These are phyloP conservation scores for Medauroidea extradentata DNA, from an alignment of 1,140 invertebrate species.

Conservation along the genomic window DNA sequence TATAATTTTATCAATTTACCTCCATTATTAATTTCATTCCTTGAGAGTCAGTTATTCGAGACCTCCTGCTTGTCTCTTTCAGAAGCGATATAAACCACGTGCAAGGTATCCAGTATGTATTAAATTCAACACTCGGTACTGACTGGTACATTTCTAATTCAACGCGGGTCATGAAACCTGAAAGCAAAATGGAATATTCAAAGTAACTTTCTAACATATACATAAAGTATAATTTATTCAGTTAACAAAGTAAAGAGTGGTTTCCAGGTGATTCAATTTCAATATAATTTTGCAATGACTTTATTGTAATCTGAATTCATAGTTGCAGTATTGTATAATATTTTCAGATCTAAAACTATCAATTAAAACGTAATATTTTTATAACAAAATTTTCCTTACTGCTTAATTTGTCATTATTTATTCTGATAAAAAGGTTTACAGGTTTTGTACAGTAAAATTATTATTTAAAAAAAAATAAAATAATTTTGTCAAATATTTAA, in stretches of 20 bases:
- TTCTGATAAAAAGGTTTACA: no score
- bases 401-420: no score
- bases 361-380: no score
- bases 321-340: no score
- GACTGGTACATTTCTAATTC: conserved; percentile 57
- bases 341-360: no score
- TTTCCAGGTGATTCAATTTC: background rate
- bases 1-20: conserved; percentile 44
- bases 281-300: background rate
- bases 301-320: no score
- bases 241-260: background rate
- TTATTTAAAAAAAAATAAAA: no score
- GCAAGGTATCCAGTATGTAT: conserved; percentile 65
- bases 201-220: background rate
- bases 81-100: conserved; percentile 61
- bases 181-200: conserved; percentile 4
- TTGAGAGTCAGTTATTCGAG: conserved; percentile 52
- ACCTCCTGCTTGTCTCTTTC: conserved; percentile 50
- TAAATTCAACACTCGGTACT: conserved; percentile 59
- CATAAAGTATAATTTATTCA: no score
- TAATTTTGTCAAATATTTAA: no score
- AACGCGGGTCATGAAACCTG: conserved; percentile 58
- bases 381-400: no score
- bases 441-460: no score
- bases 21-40: conserved; percentile 65